Conservation (phyloP, 2,797 vertebrate species). For the Scarus forsteni region DNA sequence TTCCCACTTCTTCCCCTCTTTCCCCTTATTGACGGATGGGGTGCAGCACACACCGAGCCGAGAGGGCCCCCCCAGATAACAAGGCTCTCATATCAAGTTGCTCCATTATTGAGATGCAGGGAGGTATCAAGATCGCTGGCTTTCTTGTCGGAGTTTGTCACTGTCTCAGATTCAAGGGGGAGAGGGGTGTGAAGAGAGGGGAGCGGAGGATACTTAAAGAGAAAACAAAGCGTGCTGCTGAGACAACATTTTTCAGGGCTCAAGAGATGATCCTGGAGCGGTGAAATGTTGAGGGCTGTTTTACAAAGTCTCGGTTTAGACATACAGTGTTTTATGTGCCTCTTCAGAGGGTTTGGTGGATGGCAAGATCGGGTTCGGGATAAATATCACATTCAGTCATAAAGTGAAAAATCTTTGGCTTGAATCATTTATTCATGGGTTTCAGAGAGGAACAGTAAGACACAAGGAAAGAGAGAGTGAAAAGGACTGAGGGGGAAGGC, state of each 20-base stretch:
- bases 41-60: constrained; percentile 78
- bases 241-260: constrained; percentile 80
- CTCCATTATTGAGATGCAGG: constrained; percentile 82
- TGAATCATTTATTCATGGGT: constrained; percentile 77
- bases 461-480: constrained; percentile 22
- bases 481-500: constrained; percentile 31
- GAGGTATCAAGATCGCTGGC: constrained; percentile 84
- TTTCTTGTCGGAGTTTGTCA: constrained; percentile 87
- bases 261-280: constrained; percentile 80
- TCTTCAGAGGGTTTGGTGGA: constrained; percentile 70
- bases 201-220: constrained; percentile 43
- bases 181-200: constrained; percentile 76
- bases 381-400: constrained; percentile 80
- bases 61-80: constrained; percentile 81
- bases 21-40: constrained; percentile 83
- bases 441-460: constrained; percentile 50
- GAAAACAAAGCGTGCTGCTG: constrained; percentile 82
- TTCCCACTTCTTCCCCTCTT: constrained; percentile 43
- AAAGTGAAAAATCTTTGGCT: constrained; percentile 70
- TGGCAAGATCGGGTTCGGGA: constrained; percentile 55
- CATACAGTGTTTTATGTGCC: constrained; percentile 48
- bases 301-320: constrained; percentile 59
- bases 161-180: constrained; percentile 80
- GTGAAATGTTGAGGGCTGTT: constrained; percentile 67
- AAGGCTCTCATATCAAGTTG: constrained; percentile 82